A percentile compares a stretch with the other conserved stretches of the same genome.
Conservation (phyloP, 2,113 vertebrate species). For the Recurvirostra avosetta region DNA sequence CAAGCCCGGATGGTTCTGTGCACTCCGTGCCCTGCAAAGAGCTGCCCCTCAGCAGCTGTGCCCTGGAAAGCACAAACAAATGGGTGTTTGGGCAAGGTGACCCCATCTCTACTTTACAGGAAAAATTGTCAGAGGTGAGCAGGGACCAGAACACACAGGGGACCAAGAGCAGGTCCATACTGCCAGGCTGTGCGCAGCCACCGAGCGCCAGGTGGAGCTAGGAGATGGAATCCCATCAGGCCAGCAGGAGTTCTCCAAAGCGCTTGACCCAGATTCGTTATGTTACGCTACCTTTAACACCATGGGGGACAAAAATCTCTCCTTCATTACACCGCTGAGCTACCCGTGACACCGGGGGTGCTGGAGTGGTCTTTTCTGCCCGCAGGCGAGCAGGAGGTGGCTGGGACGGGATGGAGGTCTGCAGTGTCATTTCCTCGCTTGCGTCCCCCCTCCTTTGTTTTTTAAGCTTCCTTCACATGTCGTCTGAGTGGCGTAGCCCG, state of each 20-base stretch:
- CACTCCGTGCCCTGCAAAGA: not conserved
- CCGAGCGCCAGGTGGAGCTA: not conserved
- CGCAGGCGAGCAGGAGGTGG: rapidly evolving
- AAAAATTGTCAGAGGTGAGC: not conserved
- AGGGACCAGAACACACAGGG: not conserved
- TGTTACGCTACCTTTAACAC: not conserved
- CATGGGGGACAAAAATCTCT: not conserved
- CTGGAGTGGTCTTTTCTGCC: not conserved
- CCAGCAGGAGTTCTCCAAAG: not conserved
- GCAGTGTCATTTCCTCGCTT: not conserved
- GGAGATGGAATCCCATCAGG: not conserved
- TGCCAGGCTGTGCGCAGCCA: rapidly evolving
- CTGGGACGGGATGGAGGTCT: not conserved
- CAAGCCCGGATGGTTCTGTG: conserved; percentile 69
- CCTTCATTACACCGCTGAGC: not conserved
- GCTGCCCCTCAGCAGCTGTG: conserved; percentile 69
- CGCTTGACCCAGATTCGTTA: not conserved
- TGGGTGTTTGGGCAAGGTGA: not conserved
- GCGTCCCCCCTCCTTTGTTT: not conserved
- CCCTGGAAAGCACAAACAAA: not conserved
- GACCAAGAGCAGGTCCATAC: not conserved
- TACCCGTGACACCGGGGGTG: rapidly evolving
- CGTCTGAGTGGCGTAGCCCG: not conserved
- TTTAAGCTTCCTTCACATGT: not conserved
- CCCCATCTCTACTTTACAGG: not conserved